phyloP scores from a whole-genome alignment of 2,113 vertebrate species.

The Myanophis thanlyinensis region DNA sequence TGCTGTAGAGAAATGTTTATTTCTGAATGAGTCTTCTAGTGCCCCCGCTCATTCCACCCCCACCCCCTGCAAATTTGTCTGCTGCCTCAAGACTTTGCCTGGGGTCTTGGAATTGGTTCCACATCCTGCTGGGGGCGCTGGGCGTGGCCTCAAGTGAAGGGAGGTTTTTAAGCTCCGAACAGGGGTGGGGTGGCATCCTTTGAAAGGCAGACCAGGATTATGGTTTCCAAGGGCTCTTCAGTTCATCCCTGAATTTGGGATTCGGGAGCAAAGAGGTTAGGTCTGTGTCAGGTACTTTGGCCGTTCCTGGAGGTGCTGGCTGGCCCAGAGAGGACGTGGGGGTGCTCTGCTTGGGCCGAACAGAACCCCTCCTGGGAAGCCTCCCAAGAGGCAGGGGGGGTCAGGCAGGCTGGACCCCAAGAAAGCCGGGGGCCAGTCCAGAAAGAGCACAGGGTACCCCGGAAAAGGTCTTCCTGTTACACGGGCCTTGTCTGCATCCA shows the following conservation, averaged over 20 bases:
- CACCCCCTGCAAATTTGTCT: background rate
- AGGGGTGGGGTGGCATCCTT: background rate
- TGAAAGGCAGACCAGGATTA: background rate
- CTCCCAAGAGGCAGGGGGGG: background rate
- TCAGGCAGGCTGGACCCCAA: background rate
- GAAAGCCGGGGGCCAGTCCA: background rate
- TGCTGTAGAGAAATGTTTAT: background rate
- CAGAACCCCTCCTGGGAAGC: background rate
- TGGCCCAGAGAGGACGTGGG: background rate
- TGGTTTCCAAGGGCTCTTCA: background rate
- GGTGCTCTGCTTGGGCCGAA: background rate
- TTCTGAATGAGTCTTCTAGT: background rate
- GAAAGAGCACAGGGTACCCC: background rate
- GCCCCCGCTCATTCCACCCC: no score
- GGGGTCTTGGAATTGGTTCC: background rate
- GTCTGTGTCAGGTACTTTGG: background rate
- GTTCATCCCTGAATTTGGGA: background rate
- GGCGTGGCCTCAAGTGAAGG: background rate
- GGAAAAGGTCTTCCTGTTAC: background rate
- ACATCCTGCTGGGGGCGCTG: background rate
- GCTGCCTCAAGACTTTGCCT: background rate
- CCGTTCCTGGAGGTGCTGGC: background rate
- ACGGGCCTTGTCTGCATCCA: rapidly evolving
- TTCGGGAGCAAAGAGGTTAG: background rate
- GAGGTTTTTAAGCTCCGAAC: background rate